Evolutionary conservation across 2,888 invertebrate genomes (phyloP), one percentile per base, ranked within the genome.

Genomic region (Gastracanthus pulcherrimus): DNA sequence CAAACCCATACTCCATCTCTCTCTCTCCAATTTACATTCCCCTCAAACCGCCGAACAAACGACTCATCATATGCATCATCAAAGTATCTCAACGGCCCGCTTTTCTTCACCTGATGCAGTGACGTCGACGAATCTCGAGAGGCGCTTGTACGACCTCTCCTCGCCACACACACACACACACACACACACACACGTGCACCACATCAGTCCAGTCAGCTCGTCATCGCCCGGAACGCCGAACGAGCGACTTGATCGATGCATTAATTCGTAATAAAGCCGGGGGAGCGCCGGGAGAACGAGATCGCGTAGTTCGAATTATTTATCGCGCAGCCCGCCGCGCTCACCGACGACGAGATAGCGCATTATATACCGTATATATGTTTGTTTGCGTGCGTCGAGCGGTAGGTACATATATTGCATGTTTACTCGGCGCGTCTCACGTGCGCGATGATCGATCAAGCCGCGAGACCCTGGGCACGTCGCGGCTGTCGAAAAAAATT

Each of bases 401-500:
- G 13, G 13, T n/a, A n/a, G 16, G 45, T 6, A 19, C n/a, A n/a
- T 60, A 31, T 36, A n/a, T 29, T 6, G n/a, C n/a, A 31, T 7
- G 60, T 31, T 4, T 5, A 29, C 23, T 9, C 11, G 26, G 58
- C 23, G 29, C 13, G 58, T 45, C n/a, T 45, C n/a, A 58, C 11
- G 6, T 6, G 2, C 34, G 62, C 3, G 62, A 62, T 62, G 62
- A 62, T 62, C 36, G 62, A 62, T 62, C 36, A 19, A 9, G 19
- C 16, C 45, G n/a, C n/a, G n/a, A n/a, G n/a, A n/a, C n/a, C n/a
- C n/a, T n/a, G 11, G 62, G 29, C 9, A 13, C 3, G 58, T 58
- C 29, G 55, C 19, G 48, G 31, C 31, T 48, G 31, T 48, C 26
- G 48, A 69, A 62, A 62, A n/a, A 62, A 62, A 62, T 62, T 62